Evolutionary conservation across 2,113 vertebrate genomes (phyloP).

Genomic region (Varanus komodoensis): DNA sequence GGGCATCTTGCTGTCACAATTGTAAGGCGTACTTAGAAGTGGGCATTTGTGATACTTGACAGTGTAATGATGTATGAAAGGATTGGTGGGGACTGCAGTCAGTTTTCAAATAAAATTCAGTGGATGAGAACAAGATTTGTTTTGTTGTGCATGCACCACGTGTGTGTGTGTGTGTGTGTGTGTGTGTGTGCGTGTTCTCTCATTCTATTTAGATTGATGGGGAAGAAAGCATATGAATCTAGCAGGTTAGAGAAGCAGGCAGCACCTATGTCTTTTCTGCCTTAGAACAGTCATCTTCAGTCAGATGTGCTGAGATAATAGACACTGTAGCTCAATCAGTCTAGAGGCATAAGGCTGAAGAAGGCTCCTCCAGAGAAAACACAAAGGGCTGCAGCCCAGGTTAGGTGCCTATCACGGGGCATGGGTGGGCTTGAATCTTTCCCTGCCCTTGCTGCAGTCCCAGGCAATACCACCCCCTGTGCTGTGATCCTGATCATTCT

Average conservation of each 20-base stretch:
- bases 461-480: too few relatives aligned
- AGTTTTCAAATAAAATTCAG: constrained; percentile 24
- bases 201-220: not conserved
- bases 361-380: too few relatives aligned
- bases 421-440: not conserved
- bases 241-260: not conserved
- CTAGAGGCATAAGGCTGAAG: too few relatives aligned
- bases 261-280: too few relatives aligned
- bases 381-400: too few relatives aligned
- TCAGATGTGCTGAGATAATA: too few relatives aligned
- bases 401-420: too few relatives aligned
- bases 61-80: constrained; percentile 24
- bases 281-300: too few relatives aligned
- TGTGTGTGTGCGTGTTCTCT: not conserved
- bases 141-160: not conserved
- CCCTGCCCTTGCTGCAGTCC: not conserved
- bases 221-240: not conserved
- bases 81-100: not conserved
- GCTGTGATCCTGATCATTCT: not conserved
- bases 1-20: constrained; percentile 32
- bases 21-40: not conserved
- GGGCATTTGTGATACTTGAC: not conserved
- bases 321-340: too few relatives aligned
- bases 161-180: not conserved
- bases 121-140: constrained; percentile 12